Conservation (phyloP, 2,113 vertebrate species). For the Sakesphorus luctuosus region DNA sequence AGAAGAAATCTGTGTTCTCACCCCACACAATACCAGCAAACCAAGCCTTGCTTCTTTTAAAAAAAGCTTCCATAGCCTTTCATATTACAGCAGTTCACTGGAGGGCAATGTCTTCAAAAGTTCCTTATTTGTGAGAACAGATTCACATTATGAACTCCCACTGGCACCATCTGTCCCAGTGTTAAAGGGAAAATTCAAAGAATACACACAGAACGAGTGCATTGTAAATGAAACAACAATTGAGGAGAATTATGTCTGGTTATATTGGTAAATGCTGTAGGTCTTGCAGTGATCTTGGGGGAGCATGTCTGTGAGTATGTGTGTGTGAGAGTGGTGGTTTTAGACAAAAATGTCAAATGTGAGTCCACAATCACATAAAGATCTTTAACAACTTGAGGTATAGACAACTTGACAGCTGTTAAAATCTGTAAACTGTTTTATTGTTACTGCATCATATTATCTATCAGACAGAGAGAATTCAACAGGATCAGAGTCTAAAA, state of each 20-base stretch:
- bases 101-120: background rate
- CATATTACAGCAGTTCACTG: slow-evolving; percentile 17
- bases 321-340: background rate
- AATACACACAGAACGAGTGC: background rate
- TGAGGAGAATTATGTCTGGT: background rate
- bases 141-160: background rate
- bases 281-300: background rate
- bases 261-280: background rate
- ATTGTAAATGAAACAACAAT: background rate
- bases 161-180: slow-evolving; percentile 19
- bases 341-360: background rate
- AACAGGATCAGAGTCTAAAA: slow-evolving; percentile 1
- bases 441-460: background rate
- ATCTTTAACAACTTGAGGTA: background rate
- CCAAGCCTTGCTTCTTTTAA: background rate
- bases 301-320: accelerated
- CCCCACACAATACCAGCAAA: background rate
- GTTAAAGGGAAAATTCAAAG: slow-evolving; percentile 9
- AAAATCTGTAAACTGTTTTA: background rate
- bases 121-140: slow-evolving; percentile 22
- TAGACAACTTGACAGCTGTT: background rate
- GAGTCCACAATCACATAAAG: background rate
- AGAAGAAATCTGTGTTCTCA: background rate
- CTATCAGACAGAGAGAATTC: background rate
- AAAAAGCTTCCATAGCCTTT: background rate